These are phyloP conservation scores for Corvus cornix DNA, from an alignment of 2,113 vertebrate species.

Conservation along the genomic window DNA sequence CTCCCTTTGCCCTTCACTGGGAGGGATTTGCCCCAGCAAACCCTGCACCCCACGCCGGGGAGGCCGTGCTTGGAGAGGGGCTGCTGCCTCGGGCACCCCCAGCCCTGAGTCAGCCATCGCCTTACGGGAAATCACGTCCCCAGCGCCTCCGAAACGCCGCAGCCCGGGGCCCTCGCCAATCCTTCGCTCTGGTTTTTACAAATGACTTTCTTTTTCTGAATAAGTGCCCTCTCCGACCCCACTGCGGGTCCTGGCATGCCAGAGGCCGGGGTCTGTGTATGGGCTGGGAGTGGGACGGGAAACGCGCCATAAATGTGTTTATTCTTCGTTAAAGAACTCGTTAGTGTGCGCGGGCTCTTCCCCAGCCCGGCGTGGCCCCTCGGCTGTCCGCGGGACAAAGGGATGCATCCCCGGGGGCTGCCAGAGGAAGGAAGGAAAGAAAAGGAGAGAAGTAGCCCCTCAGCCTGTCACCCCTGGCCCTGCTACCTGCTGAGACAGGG, in stretches of 20 bases:
- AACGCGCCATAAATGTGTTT: not conserved
- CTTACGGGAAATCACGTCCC: not conserved
- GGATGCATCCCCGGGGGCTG: not conserved
- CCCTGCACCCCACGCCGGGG: rapidly evolving
- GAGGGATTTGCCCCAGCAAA: not conserved
- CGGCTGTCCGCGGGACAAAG: constrained; percentile 22
- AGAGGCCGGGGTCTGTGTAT: not conserved
- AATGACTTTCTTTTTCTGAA: not conserved
- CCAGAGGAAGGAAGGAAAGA: constrained; percentile 12
- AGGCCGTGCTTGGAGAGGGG: not conserved
- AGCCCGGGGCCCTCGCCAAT: not conserved
- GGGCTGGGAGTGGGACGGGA: not conserved
- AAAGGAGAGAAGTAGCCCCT: not conserved
- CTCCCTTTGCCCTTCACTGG: not conserved
- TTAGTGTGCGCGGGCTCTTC: not conserved
- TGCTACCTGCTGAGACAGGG: not conserved
- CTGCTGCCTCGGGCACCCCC: not conserved
- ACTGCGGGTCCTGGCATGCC: not conserved
- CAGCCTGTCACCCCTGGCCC: not conserved
- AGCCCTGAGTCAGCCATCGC: not conserved
- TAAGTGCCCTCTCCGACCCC: not conserved
- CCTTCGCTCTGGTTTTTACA: not conserved
- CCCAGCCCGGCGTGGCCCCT: not conserved
- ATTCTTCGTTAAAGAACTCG: not conserved
- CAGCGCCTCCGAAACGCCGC: not conserved